Evolutionary conservation across 1,140 invertebrate species (phyloP).

Genomic region (Goniozus legneri): DNA sequence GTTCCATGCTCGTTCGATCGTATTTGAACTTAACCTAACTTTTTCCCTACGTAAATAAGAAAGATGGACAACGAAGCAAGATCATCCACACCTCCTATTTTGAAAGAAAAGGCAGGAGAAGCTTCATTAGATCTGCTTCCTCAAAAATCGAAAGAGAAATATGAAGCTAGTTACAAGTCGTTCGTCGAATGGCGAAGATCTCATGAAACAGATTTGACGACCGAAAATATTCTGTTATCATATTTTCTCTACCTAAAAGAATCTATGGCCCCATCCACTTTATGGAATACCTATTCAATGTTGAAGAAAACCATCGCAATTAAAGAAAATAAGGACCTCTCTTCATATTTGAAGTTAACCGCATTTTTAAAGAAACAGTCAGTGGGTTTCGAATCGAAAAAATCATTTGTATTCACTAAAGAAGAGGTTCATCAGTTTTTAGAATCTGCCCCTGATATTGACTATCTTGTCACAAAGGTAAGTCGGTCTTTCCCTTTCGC

Average conservation of each 20-base stretch:
- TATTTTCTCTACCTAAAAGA: not conserved
- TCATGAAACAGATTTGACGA: not conserved
- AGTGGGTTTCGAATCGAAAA: not conserved
- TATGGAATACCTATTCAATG: not conserved
- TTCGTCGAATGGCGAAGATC: not conserved
- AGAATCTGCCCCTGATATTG: not conserved
- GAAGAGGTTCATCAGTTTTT: not conserved
- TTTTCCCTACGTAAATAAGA: no score
- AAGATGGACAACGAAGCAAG: no score
- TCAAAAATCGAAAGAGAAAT: not conserved
- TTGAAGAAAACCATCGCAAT: not conserved
- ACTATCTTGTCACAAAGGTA: not conserved
- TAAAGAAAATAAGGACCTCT: not conserved
- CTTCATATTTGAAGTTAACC: not conserved
- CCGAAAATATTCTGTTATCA: not conserved
- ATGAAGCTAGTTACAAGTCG: not conserved
- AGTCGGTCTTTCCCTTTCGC: no score
- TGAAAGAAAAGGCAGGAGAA: not conserved
- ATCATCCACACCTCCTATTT: no score
- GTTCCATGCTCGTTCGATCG: no score
- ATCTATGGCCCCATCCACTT: not conserved
- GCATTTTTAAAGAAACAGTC: not conserved
- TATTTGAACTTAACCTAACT: no score
- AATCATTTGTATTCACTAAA: slow-evolving; percentile 1
- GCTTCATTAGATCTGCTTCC: not conserved